phyloP scores from a whole-genome alignment of 1,140 invertebrate genomes.

The Coelopa frigida region DNA sequence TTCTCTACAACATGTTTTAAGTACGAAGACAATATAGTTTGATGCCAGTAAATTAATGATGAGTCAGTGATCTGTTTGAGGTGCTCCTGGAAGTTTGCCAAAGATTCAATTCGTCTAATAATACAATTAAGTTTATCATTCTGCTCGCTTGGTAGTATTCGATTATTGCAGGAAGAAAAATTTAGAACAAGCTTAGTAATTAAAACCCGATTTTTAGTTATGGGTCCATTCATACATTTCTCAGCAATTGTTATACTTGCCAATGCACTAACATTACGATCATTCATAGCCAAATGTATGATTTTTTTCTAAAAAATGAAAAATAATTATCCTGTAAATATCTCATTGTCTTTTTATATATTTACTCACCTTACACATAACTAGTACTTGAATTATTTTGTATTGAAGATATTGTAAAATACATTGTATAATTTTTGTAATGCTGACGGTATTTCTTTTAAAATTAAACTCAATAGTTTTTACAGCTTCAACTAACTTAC shows the following conservation, averaged over 20 bases:
- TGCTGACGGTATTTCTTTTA: conserved; percentile 52
- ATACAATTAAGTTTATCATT: conserved; percentile 49
- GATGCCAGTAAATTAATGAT: conserved; percentile 77
- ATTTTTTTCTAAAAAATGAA: conserved; percentile 17
- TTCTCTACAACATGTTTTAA: conserved; percentile 46
- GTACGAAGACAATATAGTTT: conserved; percentile 68
- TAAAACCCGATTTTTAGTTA: conserved; percentile 57
- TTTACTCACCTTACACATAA: conserved; percentile 10
- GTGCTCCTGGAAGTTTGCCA: conserved; percentile 54
- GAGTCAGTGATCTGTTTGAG: conserved; percentile 60
- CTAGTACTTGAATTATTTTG: conserved; percentile 51
- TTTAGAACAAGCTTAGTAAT: conserved; percentile 58
- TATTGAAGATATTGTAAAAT: conserved; percentile 64
- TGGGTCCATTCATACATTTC: conserved; percentile 61
- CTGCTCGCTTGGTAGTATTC: conserved; percentile 49
- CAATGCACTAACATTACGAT: conserved; percentile 58
- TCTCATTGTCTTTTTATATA: background rate
- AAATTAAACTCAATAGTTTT: conserved; percentile 67
- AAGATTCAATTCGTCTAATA: conserved; percentile 56
- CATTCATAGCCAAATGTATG: conserved; percentile 33
- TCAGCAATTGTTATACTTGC: conserved; percentile 67
- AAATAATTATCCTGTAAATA: background rate
- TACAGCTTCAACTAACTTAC: conserved; percentile 72
- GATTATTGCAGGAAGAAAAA: conserved; percentile 53
- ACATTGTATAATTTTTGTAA: conserved; percentile 56